Evolutionary conservation across 2,888 invertebrate species (phyloP).

Genomic region (Morpho achilles): DNA sequence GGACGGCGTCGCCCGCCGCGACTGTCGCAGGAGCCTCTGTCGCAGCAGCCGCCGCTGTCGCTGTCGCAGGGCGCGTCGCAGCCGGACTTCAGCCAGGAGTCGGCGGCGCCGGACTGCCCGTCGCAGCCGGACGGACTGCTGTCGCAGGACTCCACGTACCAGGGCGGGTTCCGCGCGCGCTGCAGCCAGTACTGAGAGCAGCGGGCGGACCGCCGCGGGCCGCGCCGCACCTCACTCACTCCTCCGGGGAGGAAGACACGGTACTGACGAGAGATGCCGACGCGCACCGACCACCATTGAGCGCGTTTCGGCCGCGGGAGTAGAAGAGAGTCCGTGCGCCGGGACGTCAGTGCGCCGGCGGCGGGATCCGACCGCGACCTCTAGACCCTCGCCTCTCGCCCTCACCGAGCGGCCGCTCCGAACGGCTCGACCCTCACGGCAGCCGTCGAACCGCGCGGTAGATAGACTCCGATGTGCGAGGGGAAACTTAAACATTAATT

Average conservation of each 20-base stretch:
- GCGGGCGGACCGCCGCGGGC: conserved; percentile 90
- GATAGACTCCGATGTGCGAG: conserved; percentile 34
- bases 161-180: conserved; percentile 84
- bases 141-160: conserved; percentile 94
- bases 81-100: conserved; percentile 89
- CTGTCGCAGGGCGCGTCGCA: conserved; percentile 87
- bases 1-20: conserved; percentile 60
- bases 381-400: background rate
- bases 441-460: conserved; percentile 32
- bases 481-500: conserved; percentile 42
- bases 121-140: conserved; percentile 97
- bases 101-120: conserved; percentile 90
- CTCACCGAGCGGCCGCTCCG: background rate
- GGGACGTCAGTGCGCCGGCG: conserved; percentile 34
- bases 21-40: conserved; percentile 84
- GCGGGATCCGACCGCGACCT: conserved; percentile 29
- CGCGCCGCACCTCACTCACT: conserved; percentile 54
- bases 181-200: conserved; percentile 87
- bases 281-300: conserved; percentile 32
- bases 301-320: conserved; percentile 38
- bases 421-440: background rate
- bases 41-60: conserved; percentile 84
- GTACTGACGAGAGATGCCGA: conserved; percentile 43
- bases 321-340: conserved; percentile 5
- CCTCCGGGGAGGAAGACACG: conserved; percentile 41